Base-by-base conservation (phyloP, 2,113 vertebrate species). In the Pygoscelis antarcticus region DNA sequence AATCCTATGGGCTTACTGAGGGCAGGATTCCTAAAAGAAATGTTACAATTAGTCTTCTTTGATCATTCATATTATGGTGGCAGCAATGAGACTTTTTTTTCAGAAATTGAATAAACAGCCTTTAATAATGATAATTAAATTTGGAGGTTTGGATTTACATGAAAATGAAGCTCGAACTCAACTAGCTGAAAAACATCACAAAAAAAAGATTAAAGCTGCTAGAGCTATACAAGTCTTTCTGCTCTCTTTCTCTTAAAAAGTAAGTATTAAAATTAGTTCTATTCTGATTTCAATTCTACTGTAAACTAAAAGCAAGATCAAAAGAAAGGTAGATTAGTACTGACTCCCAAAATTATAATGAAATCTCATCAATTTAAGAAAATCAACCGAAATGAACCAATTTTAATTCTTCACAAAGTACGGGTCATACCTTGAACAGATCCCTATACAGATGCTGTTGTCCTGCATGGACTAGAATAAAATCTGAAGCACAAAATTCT, bases 1-100 rank as follows among this genome's bases (percentile, higher is more conserved):
- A 97, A 97, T 97, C 94, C 91, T 97, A 95, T 94, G 89, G 94
- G 94, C 91, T 96, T 96, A 95, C 61, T 91, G 77, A 94, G 94
- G 83, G 91, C 89, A 97, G 93, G 96, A 96, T 97, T 96, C 95
- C 94, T 97, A 84, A 85, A 94, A 89, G 83, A 95, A 94, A 96
- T 85, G 89, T 89, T 96, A 95, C 95, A 93, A 89, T 92, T 90
- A 90, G 74, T 95, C 66, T 84, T 94, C 95, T 94, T 96, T 96
- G 91, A 97, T 96, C 80, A 94, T 97, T 96, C 94, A 91, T 81
- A 89, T 93, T 82, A 87, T 44, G 17, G 52, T 97, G 94, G 96
- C 95, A 96, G 95, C 60, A 92, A 81, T 52, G 47, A 89, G 83
- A 74, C 21, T 10, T 68, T 77, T 75, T 60, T 78, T 40, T 21